Conservation (phyloP, 2,113 vertebrate genomes). For the Thinocorus orbignyianus region DNA sequence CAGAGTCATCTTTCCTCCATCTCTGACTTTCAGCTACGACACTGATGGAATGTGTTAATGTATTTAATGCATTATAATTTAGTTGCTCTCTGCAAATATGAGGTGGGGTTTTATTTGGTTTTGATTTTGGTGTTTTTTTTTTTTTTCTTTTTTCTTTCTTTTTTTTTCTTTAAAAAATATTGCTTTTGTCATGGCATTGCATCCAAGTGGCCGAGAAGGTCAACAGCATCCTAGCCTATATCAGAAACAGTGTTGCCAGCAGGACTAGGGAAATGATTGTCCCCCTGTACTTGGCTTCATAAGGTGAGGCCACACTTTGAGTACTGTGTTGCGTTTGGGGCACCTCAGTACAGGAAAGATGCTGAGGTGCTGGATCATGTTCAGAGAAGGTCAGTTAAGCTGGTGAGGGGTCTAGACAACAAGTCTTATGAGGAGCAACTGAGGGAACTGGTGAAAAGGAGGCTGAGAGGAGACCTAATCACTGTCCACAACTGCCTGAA, state of each 20-base stretch:
- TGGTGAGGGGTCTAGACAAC: neutral
- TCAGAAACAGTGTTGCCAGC: neutral
- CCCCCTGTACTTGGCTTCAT: too few relatives aligned
- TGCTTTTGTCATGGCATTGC: neutral
- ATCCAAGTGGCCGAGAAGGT: neutral
- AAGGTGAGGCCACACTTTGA: neutral
- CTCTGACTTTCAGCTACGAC: neutral
- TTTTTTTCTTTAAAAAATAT: neutral
- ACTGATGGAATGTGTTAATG: neutral
- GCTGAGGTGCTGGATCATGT: neutral
- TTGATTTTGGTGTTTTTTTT: too few relatives aligned
- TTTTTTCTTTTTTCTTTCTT: too few relatives aligned
- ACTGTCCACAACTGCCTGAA: neutral
- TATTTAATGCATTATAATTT: neutral
- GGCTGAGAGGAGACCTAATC: neutral
- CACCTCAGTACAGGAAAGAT: neutral
- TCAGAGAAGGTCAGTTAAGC: neutral
- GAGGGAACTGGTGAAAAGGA: neutral
- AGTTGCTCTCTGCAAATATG: neutral
- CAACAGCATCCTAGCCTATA: neutral
- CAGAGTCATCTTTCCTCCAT: neutral
- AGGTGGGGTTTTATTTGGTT: neutral
- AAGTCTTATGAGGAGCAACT: neutral
- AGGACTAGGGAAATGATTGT: neutral
- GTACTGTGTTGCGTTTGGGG: neutral